Conservation (phyloP, 2,888 invertebrate species). For the Mantis religiosa region DNA sequence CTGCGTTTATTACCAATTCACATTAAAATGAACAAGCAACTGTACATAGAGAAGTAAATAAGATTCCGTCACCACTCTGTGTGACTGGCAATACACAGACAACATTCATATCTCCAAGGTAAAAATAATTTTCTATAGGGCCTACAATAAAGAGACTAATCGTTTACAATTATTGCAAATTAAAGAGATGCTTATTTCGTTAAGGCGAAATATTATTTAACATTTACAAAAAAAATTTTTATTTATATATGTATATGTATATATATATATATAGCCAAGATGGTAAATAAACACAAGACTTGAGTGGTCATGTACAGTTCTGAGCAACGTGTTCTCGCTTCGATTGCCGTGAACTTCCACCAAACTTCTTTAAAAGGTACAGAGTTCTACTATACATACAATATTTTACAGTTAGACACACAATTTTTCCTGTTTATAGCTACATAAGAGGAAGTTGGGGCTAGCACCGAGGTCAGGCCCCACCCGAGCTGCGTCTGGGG, state of each 20-base stretch:
- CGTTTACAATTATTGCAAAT: slow-evolving; percentile 2
- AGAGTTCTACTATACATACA: slow-evolving; percentile 41
- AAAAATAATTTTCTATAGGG: not conserved
- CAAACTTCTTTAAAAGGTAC: not conserved
- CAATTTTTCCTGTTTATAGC: slow-evolving; percentile 30
- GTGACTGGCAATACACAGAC: not conserved
- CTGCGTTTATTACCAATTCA: slow-evolving; percentile 26
- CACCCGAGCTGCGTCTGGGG: no score
- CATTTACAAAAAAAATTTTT: slow-evolving; percentile 14
- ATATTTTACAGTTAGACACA: slow-evolving; percentile 48
- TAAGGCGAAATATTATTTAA: slow-evolving; percentile 4
- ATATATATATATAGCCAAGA: slow-evolving; percentile 4
- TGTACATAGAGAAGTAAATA: slow-evolving; percentile 9
- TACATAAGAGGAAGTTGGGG: not conserved
- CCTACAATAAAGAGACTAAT: no score
- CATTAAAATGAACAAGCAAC: slow-evolving; percentile 19
- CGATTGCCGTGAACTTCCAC: slow-evolving; percentile 7
- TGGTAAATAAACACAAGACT: not conserved
- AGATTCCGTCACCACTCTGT: slow-evolving; percentile 2
- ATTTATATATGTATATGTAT: slow-evolving; percentile 8
- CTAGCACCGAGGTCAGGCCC: no score
- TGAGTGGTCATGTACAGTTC: slow-evolving; percentile 5
- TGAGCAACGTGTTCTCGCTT: not conserved
- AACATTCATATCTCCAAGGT: not conserved
- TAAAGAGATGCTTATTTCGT: not conserved